Evolutionary conservation across 1,140 invertebrate species (phyloP).

Genomic region (Aradophagus sp.): DNA sequence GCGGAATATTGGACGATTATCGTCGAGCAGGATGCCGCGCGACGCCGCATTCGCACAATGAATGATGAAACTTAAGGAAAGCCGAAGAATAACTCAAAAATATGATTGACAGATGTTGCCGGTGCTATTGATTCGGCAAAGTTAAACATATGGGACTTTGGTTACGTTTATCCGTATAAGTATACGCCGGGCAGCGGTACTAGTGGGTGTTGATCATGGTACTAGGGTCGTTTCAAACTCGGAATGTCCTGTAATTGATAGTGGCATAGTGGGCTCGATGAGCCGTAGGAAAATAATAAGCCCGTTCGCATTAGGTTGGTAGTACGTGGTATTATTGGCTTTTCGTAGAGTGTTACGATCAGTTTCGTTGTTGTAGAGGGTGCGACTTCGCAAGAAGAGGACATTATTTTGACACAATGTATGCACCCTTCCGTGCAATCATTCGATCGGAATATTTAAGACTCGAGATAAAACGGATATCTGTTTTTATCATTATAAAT

Average conservation of each 20-base stretch:
- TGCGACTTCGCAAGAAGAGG: constrained; percentile 44
- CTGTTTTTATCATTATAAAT: constrained; percentile 38
- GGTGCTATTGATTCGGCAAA: constrained; percentile 52
- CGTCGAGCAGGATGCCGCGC: too few species aligned
- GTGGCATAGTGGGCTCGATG: constrained; percentile 65
- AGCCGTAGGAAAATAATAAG: constrained; percentile 71
- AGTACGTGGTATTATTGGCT: constrained; percentile 63
- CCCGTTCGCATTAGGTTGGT: constrained; percentile 50
- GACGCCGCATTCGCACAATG: too few species aligned
- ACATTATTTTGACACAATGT: constrained; percentile 58
- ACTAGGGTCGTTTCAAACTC: constrained; percentile 57
- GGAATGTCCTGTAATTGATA: constrained; percentile 69
- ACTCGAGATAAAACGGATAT: constrained; percentile 32
- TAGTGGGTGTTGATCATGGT: constrained; percentile 57
- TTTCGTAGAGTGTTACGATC: constrained; percentile 59
- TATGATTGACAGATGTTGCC: constrained; percentile 48
- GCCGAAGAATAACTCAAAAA: too few species aligned
- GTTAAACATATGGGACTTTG: constrained; percentile 71
- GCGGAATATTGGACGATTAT: too few species aligned
- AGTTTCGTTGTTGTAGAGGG: constrained; percentile 51
- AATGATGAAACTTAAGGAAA: too few species aligned
- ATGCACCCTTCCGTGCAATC: constrained; percentile 55
- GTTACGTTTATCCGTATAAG: constrained; percentile 69
- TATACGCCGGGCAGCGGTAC: constrained; percentile 51
- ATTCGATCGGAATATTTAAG: constrained; percentile 54